These are phyloP conservation scores for Volucella inanis DNA, from an alignment of 2,888 invertebrate species.

Conservation along the genomic window DNA sequence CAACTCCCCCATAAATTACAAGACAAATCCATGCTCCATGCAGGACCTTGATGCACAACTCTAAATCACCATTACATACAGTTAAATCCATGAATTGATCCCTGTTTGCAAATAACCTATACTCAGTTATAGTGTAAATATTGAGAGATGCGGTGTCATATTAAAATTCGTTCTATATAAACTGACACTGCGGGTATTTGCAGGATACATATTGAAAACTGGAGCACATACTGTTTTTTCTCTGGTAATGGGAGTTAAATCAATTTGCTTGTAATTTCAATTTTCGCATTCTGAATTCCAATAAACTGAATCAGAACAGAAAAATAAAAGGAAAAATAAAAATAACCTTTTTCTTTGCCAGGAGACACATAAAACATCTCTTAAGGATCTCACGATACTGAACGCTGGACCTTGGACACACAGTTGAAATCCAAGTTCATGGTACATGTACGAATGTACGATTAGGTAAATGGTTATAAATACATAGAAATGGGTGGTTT, in stretches of 20 bases:
- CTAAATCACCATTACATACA: not conserved
- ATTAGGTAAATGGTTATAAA: too few species aligned
- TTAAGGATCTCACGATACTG: slow-evolving; percentile 9
- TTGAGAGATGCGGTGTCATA: slow-evolving; percentile 3
- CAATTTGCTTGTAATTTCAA: slow-evolving; percentile 24
- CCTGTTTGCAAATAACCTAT: slow-evolving; percentile 27
- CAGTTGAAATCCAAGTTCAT: not conserved
- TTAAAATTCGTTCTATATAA: slow-evolving; percentile 6
- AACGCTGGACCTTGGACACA: not conserved
- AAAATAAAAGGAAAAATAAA: too few species aligned
- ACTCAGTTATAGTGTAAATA: slow-evolving; percentile 36
- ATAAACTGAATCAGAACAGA: not conserved
- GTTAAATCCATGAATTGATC: slow-evolving; percentile 21
- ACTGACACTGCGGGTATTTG: not conserved
- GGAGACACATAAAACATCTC: slow-evolving; percentile 7
- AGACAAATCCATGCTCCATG: not conserved
- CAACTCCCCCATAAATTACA: slow-evolving; percentile 9
- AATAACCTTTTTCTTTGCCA: too few species aligned
- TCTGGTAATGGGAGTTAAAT: slow-evolving; percentile 12
- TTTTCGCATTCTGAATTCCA: slow-evolving; percentile 19
- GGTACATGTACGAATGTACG: too few species aligned
- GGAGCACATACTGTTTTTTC: not conserved
- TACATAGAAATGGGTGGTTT: not conserved
- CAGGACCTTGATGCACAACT: not conserved
- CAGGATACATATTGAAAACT: too few species aligned